Conservation (phyloP, 2,888 invertebrate genomes). For the Limnephilus lunatus region DNA sequence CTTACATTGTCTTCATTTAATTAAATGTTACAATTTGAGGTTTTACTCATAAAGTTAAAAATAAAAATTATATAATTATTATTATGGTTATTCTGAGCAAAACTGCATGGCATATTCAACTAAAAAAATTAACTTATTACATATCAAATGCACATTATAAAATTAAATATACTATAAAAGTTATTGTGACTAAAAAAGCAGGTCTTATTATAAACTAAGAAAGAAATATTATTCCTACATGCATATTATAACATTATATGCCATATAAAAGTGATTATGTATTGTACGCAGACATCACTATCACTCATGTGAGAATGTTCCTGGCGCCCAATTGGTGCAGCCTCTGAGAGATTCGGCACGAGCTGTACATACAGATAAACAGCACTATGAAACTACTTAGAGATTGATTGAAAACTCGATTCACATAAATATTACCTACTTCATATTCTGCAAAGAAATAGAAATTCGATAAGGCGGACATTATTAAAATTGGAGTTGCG, state of each 20-base stretch:
- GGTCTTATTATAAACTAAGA: background rate
- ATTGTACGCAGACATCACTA: background rate
- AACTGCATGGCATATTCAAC: background rate
- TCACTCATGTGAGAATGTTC: conserved; percentile 60
- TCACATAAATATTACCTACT: conserved; percentile 84
- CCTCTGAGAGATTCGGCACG: conserved; percentile 75
- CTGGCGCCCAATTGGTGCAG: conserved; percentile 72
- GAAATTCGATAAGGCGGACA: conserved; percentile 91
- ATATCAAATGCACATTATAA: background rate
- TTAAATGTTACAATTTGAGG: too few relatives aligned
- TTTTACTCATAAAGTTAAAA: too few relatives aligned
- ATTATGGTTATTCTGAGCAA: background rate
- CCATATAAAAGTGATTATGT: background rate
- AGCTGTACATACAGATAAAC: conserved; percentile 72
- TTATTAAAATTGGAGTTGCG: conserved; percentile 84
- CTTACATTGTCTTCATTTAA: too few relatives aligned
- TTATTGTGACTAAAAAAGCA: background rate
- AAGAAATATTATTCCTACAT: background rate
- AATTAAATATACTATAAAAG: background rate
- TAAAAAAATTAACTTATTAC: background rate
- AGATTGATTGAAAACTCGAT: conserved; percentile 75
- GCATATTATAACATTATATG: background rate
- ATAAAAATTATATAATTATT: background rate
- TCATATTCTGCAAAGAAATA: conserved; percentile 89
- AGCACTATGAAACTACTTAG: conserved; percentile 70